Base-by-base conservation (phyloP, 2,888 invertebrate species). In the Xanthorhoe spadicearia region DNA sequence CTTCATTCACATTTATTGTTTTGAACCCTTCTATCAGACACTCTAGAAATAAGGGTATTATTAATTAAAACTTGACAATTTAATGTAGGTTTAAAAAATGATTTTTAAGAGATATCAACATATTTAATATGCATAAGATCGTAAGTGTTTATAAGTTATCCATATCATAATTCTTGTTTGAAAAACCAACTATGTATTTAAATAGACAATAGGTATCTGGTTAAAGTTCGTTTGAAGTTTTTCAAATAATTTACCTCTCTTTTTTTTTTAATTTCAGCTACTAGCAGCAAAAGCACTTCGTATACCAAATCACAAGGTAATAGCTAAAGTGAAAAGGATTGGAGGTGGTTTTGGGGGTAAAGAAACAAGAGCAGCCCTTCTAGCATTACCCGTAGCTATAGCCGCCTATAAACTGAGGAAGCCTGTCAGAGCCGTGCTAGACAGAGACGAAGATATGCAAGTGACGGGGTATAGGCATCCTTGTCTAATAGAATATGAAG, bases 291-390 rank as follows among this genome's bases (percentile, higher is more conserved):
- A 94, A 72, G 92, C 94, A 17, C 90, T 97, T 46, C 93, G 93
- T 48, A 91, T 97, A 65, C 95, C 95, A 0, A 94, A 94, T 67
- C 95, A 95, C 80, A 95, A 95, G 88, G 91, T 98, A 8, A 92
- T 94, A 1, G 94, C 95, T 35, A 95, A 95, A 84, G 96, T 96
- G 0, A 97, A 97, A 84, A 93, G 98, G 76, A 87, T 98, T 64
- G 98, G 97, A 0, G 98, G 98, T 38, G 98, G 97, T 53, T 98
- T 98, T 83, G 98, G 98, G 13, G 98, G 98, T 0, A 98, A 98
- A 87, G 97, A 98, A 88, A 95, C 96, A 0, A 94, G 96, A 73
- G 87, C 94, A 3, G 77, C 88, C 3, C 73, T 95, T 8, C 80
- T 96, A 19, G 95, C 95, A 1, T 77, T 96, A 15, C 95, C 96